Evolutionary conservation across 2,888 invertebrate genomes (phyloP), one percentile per base, ranked within the genome.

Genomic region (Megamerina dolium): DNA sequence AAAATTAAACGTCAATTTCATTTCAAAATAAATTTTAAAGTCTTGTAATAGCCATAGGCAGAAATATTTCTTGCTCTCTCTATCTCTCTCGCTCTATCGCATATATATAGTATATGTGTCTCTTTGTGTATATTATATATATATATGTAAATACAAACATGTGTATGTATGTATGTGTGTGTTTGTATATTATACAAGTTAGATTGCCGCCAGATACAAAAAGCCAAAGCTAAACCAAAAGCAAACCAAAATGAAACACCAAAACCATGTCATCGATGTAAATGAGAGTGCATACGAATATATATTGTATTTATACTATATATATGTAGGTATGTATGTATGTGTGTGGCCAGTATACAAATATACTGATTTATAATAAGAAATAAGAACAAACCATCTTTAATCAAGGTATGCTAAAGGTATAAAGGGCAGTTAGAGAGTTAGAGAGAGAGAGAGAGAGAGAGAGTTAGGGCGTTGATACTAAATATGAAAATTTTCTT

Each of bases 1-100:
- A 23, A 8, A 10, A 6, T 23, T 6, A 23, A 23, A 23, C 37
- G 35, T 31, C 37, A 37, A 45, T 41, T 45, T 41, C 23, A 17
- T 41, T 32, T 29, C 30, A 37, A 33, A 37, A 21, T 18, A 21
- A 41, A 41, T 41, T 13, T 34, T 37, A 20, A 40, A 45, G 41
- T 36, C 34, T 38, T 43, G 21, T 37, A 23, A 37, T 37, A 19
- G 37, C 48, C 43, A 10, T 10, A 23, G 10, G 23, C 10, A 8
- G 10, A 23, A n/a, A n/a, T n/a, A n/a, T n/a, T n/a, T n/a, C n/a
- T n/a, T n/a, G n/a, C n/a, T n/a, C n/a, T n/a, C n/a, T n/a, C n/a
- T n/a, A n/a, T n/a, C n/a, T n/a, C n/a, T n/a, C n/a, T n/a, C n/a
- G n/a, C n/a, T n/a, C n/a, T n/a, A n/a, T n/a, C n/a, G n/a, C n/a